Evolutionary conservation across 2,797 vertebrate species (phyloP).

Genomic region (Trematomus bernacchii): DNA sequence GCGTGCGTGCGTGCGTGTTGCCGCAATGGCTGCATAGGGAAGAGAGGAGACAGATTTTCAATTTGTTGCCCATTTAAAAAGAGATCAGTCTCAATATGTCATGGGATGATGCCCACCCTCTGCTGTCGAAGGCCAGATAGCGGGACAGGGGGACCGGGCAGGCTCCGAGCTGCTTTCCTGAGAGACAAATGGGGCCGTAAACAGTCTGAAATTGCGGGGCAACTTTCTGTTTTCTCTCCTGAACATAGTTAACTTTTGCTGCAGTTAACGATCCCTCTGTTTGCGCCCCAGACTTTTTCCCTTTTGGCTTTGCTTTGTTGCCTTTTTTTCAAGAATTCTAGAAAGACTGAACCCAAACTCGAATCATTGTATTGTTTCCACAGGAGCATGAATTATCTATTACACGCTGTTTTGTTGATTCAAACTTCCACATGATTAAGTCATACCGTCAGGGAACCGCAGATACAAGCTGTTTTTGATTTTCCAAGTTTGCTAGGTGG

Average conservation of each 20-base stretch:
- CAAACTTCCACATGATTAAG: constrained; percentile 77
- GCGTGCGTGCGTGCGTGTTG: not conserved
- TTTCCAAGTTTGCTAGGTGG: constrained; percentile 68
- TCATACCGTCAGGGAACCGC: constrained; percentile 61
- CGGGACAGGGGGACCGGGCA: constrained; percentile 22
- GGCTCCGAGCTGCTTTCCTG: constrained; percentile 33
- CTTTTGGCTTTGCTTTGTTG: constrained; percentile 29
- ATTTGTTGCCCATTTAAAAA: constrained; percentile 86
- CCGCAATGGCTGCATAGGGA: constrained; percentile 49
- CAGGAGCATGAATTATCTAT: constrained; percentile 76
- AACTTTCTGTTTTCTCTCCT: constrained; percentile 58
- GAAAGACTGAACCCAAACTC: constrained; percentile 51
- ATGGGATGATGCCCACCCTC: constrained; percentile 65
- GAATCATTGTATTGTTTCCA: constrained; percentile 46
- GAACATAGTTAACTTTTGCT: constrained; percentile 60
- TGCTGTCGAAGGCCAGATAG: constrained; percentile 58
- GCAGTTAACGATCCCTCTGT: constrained; percentile 45
- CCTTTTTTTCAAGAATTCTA: constrained; percentile 39
- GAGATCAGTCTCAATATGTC: constrained; percentile 85
- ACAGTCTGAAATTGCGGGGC: constrained; percentile 54
- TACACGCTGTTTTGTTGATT: constrained; percentile 71
- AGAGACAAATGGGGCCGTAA: constrained; percentile 39
- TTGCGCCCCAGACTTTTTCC: constrained; percentile 34
- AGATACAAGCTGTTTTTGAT: constrained; percentile 69
- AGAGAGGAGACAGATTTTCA: constrained; percentile 78